Conservation (phyloP, 2,888 invertebrate genomes). For the Trachelus tabidus region DNA sequence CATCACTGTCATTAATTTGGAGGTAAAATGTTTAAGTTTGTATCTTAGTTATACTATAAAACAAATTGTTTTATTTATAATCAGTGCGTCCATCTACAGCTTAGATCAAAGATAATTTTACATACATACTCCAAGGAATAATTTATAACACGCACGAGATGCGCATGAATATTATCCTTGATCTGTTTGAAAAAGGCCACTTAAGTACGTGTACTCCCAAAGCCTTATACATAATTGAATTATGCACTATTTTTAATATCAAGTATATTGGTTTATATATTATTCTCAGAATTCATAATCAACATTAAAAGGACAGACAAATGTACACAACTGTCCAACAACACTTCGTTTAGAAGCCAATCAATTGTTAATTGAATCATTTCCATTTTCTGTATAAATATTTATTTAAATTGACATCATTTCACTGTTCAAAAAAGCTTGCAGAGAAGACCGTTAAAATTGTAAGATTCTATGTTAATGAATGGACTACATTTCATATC, state of each 20-base stretch:
- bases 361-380: not conserved
- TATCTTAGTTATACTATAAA: not conserved
- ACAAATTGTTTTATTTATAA: not conserved
- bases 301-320: not conserved
- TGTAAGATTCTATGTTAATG: not conserved
- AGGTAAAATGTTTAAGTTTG: not conserved
- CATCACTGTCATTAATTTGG: not conserved
- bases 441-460: not conserved
- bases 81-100: not conserved
- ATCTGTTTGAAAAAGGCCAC: slow-evolving; percentile 3
- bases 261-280: not conserved
- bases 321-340: not conserved
- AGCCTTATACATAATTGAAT: not conserved
- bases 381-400: not conserved
- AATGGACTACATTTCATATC: not conserved
- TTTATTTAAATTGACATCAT: not conserved
- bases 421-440: not conserved
- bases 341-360: not conserved
- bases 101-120: not conserved
- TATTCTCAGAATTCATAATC: not conserved
- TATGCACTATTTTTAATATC: not conserved
- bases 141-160: not conserved
- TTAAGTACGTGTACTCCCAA: slow-evolving; percentile 5
- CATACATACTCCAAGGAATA: not conserved
- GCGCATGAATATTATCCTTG: not conserved